Percentiles rank a stretch among this genome's conserved stretches.
Conservation (phyloP, 2,888 invertebrate genomes). For the Phaonia tiefii region DNA sequence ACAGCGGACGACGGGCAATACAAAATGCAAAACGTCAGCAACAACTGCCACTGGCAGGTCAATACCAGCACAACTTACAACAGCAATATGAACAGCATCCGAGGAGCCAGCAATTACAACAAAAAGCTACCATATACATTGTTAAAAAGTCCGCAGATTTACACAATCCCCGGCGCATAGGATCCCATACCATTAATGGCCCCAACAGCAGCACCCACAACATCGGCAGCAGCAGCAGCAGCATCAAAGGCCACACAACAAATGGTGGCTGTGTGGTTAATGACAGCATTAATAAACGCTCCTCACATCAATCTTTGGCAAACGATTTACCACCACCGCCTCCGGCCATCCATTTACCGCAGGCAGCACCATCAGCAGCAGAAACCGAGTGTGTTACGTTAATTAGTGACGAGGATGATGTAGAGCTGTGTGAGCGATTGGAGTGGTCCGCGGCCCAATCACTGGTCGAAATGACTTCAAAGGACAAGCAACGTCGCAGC, state of each 20-base stretch:
- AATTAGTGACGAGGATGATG: conserved; percentile 67
- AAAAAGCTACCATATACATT: conserved; percentile 68
- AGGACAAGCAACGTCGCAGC: conserved; percentile 74
- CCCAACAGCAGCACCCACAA: conserved; percentile 32
- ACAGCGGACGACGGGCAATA: conserved; percentile 30
- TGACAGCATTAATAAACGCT: conserved; percentile 67
- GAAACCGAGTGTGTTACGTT: conserved; percentile 55
- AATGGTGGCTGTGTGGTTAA: conserved; percentile 60
- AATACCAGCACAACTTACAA: conserved; percentile 45
- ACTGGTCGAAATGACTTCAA: conserved; percentile 79
- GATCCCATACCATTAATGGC: conserved; percentile 68
- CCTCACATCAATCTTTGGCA: conserved; percentile 69
- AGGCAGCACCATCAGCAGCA: conserved; percentile 26
- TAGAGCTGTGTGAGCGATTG: conserved; percentile 75
- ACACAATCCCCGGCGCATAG: conserved; percentile 69
- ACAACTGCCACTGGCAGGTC: conserved; percentile 32
- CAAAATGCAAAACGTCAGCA: conserved; percentile 65
- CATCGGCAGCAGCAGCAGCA: conserved; percentile 15
- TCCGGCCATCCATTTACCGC: conserved; percentile 43
- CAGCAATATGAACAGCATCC: conserved; percentile 57
- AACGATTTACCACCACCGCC: conserved; percentile 54
- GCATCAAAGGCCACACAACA: conserved; percentile 36
- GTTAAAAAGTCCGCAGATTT: conserved; percentile 68
- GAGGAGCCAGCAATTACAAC: conserved; percentile 68
- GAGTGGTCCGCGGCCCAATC: conserved; percentile 80